These are phyloP conservation scores for Augochlorella aurata DNA, from an alignment of 2,888 invertebrate species.

Conservation along the genomic window DNA sequence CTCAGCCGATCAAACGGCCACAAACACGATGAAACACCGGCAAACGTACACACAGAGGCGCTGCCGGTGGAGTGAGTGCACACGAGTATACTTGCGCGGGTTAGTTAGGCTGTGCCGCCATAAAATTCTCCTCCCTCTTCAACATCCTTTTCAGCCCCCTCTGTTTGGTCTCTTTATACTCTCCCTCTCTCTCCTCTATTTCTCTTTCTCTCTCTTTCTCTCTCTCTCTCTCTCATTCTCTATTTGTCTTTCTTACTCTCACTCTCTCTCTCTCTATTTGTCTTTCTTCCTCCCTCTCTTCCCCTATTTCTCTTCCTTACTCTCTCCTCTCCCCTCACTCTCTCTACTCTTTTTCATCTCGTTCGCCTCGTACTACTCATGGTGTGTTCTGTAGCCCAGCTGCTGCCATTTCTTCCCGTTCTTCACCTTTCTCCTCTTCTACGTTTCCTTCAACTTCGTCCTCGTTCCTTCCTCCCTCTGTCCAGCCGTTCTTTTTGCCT, in stretches of 20 bases:
- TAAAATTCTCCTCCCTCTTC: constrained; percentile 54
- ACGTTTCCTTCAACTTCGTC: constrained; percentile 44
- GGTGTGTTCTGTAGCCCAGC: constrained; percentile 16
- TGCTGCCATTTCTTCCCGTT: constrained; percentile 24
- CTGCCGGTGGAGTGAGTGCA: constrained; percentile 29
- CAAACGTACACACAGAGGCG: constrained; percentile 25
- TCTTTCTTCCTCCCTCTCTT: constrained; percentile 24
- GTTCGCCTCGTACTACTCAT: constrained; percentile 16
- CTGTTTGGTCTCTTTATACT: constrained; percentile 42
- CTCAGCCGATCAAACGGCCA: constrained; percentile 21
- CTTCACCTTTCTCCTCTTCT: constrained; percentile 27
- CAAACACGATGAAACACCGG: constrained; percentile 31
- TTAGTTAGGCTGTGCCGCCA: constrained; percentile 56
- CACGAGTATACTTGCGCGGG: constrained; percentile 46
- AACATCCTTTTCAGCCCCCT: constrained; percentile 50
- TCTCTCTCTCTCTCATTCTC: neutral
- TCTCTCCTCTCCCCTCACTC: neutral
- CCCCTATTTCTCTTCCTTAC: constrained; percentile 31
- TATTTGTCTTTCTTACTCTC: constrained; percentile 34
- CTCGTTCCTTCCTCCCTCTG: constrained; percentile 36
- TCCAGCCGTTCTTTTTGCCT: constrained; percentile 40
- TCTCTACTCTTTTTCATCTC: constrained; percentile 11
- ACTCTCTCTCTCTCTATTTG: no score
- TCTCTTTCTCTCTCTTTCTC: constrained; percentile 1
- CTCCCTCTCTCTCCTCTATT: constrained; percentile 22